phyloP scores from a whole-genome alignment of 2,888 invertebrate genomes.

The Aphodius sticticus region DNA sequence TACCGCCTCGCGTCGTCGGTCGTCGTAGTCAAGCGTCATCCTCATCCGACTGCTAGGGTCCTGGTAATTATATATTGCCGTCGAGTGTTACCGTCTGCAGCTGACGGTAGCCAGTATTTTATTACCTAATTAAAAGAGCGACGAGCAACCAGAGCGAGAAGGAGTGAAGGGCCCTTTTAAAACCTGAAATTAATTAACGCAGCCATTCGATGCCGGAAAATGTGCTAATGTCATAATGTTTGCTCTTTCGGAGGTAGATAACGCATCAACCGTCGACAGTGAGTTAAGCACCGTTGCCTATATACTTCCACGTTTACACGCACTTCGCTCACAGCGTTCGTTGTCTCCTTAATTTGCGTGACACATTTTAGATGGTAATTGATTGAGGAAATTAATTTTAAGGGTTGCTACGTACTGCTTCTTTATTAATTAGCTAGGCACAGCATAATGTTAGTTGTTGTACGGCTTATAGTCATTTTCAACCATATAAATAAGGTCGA shows the following conservation, averaged over 20 bases:
- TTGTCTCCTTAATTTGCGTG: background rate
- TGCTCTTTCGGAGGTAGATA: background rate
- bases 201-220: background rate
- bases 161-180: background rate
- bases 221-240: background rate
- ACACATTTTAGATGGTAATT: background rate
- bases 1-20: background rate
- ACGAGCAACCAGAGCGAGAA: background rate
- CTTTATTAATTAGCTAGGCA: too few relatives aligned
- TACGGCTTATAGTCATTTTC: too few relatives aligned
- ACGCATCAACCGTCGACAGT: background rate
- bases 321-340: background rate
- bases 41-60: background rate
- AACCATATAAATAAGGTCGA: too few relatives aligned
- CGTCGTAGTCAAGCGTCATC: background rate
- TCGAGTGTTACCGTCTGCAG: conserved; percentile 4
- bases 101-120: conserved; percentile 4
- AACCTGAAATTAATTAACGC: conserved; percentile 4
- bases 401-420: background rate
- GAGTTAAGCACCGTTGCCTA: background rate
- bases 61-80: background rate
- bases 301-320: background rate
- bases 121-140: background rate
- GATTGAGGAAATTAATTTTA: background rate
- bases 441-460: too few relatives aligned